Percentiles rank a stretch among this genome's conserved stretches.
These are phyloP conservation scores for Virgularia gustaviana DNA, from an alignment of 92 coral and sea anemone species.

Conservation along the genomic window DNA sequence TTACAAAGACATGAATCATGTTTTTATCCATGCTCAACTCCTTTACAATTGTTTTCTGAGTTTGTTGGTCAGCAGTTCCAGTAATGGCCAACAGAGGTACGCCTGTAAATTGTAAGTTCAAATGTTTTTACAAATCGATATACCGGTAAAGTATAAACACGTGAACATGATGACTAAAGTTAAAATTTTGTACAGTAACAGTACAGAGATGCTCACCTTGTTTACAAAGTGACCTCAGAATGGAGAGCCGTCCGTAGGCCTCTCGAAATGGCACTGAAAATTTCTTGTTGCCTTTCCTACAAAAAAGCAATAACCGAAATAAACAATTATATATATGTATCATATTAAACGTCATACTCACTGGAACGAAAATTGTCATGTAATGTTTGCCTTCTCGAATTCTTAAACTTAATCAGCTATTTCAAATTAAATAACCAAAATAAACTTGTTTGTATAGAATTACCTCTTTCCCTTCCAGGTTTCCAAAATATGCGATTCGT, in stretches of 20 bases:
- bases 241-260: not conserved
- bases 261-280: not conserved
- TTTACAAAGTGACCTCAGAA: not conserved
- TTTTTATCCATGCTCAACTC: not conserved
- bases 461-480: not conserved
- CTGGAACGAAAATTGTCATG: not conserved
- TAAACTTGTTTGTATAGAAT: no score
- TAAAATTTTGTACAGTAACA: not conserved
- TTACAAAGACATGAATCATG: not conserved
- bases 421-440: no score
- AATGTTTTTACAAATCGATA: not conserved
- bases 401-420: not conserved
- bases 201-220: not conserved
- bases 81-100: constrained; percentile 20
- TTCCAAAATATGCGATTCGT: not conserved
- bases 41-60: not conserved
- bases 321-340: not conserved
- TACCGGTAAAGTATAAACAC: no score
- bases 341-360: not conserved
- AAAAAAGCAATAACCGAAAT: not conserved
- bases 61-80: not conserved
- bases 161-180: not conserved
- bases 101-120: not conserved
- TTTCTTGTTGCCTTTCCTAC: not conserved
- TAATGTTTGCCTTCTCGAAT: not conserved